Evolutionary conservation across 2,113 vertebrate species (phyloP).

Genomic region (Odontesthes bonariensis): DNA sequence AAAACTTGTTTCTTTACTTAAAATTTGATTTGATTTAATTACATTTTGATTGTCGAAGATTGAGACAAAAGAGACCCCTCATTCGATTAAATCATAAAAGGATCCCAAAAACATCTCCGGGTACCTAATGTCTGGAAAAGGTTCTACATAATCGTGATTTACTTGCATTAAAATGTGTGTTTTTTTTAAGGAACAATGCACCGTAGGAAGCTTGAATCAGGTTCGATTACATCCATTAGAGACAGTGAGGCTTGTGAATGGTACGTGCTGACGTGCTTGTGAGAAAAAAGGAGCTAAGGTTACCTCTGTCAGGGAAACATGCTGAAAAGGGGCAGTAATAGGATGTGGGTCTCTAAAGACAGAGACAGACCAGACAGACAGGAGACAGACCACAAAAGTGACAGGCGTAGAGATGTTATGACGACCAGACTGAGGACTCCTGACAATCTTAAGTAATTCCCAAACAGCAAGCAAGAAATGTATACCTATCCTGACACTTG

Average conservation of each 20-base stretch:
- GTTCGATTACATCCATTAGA: constrained; percentile 67
- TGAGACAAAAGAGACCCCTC: background rate
- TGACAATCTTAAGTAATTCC: constrained; percentile 14
- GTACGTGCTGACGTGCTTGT: constrained; percentile 38
- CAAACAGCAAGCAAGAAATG: constrained; percentile 19
- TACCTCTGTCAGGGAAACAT: constrained; percentile 43
- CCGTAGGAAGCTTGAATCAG: constrained; percentile 43
- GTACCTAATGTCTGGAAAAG: too few relatives aligned
- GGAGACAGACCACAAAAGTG: constrained; percentile 55
- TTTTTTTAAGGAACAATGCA: constrained; percentile 2
- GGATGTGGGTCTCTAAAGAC: constrained; percentile 29
- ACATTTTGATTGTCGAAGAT: background rate
- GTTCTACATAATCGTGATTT: too few relatives aligned
- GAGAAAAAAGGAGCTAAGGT: constrained; percentile 54
- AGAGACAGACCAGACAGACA: constrained; percentile 21
- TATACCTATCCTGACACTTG: constrained; percentile 27
- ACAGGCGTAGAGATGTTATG: constrained; percentile 39
- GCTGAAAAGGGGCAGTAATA: constrained; percentile 33
- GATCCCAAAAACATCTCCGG: too few relatives aligned
- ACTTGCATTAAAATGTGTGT: too few relatives aligned
- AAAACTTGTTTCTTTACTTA: background rate
- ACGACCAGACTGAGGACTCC: constrained; percentile 5
- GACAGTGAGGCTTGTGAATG: constrained; percentile 46
- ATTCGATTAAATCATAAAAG: too few relatives aligned
- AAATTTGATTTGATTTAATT: background rate